Conservation (phyloP, 2,797 vertebrate species). For the Agapornis canus region DNA sequence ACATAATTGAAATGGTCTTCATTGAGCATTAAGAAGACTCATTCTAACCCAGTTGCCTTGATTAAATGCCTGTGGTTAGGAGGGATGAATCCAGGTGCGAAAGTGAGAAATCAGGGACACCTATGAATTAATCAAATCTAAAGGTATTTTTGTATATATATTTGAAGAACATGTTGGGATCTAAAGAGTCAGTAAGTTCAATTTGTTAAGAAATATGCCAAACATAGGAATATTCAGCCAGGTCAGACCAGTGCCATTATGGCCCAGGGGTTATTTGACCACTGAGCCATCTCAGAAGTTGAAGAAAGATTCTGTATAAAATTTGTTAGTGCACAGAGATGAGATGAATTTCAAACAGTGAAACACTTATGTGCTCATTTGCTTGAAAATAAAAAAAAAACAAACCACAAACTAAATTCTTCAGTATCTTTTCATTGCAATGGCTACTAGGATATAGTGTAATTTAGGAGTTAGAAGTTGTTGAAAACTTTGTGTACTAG, state of each 20-base stretch:
- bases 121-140: neutral
- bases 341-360: neutral
- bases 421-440: neutral
- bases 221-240: neutral
- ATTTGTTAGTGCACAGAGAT: neutral
- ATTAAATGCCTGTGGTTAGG: neutral
- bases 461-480: neutral
- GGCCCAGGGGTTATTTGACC: neutral
- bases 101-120: neutral
- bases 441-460: neutral
- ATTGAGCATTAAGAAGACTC: neutral
- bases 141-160: neutral
- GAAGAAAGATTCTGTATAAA: neutral
- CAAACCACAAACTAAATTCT: neutral
- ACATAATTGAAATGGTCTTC: neutral
- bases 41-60: accelerated
- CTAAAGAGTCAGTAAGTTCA: neutral
- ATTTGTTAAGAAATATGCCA: neutral
- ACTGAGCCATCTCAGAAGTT: neutral
- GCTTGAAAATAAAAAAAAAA: neutral
- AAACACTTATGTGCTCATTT: neutral
- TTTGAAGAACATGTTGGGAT: neutral
- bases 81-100: neutral
- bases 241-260: neutral
- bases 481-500: neutral